Percentiles rank a stretch among this genome's conserved stretches.
phyloP scores from a whole-genome alignment of 1,140 invertebrate genomes.

The Pemphigus obesinymphae region DNA sequence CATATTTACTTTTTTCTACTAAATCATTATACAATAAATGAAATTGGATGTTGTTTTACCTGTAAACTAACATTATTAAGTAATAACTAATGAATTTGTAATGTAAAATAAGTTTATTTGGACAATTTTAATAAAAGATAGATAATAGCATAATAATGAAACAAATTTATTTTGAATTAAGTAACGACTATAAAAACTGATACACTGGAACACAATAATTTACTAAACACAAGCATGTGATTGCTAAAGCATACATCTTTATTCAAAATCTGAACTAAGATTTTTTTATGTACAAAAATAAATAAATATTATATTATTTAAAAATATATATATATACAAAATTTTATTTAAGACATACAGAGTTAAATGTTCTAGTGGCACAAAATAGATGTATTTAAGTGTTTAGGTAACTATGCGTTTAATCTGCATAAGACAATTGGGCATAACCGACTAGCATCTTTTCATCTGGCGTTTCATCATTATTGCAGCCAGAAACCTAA shows the following conservation, averaged over 20 bases:
- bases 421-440: conserved; percentile 88
- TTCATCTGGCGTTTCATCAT: conserved; percentile 84
- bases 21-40: no score
- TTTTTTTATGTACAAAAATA: conserved; percentile 39
- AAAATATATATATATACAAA: conserved; percentile 32
- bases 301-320: conserved; percentile 26
- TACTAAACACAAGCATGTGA: conserved; percentile 4
- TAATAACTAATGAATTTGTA: no score
- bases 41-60: no score
- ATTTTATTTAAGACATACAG: conserved; percentile 21
- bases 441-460: conserved; percentile 93
- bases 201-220: conserved; percentile 21
- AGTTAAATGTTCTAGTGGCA: conserved; percentile 38
- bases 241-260: conserved; percentile 25
- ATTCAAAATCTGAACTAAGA: conserved; percentile 29
- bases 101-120: neutral
- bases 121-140: neutral
- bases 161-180: conserved; percentile 28
- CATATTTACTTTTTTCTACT: no score
- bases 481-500: conserved; percentile 74
- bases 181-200: conserved; percentile 23
- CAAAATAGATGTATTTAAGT: conserved; percentile 8
- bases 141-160: neutral
- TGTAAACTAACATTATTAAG: no score
- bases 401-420: conserved; percentile 17